Evolutionary conservation across 2,797 vertebrate species (phyloP), one percentile per base, ranked within the genome.

Genomic region (Darevskia mixta): DNA sequence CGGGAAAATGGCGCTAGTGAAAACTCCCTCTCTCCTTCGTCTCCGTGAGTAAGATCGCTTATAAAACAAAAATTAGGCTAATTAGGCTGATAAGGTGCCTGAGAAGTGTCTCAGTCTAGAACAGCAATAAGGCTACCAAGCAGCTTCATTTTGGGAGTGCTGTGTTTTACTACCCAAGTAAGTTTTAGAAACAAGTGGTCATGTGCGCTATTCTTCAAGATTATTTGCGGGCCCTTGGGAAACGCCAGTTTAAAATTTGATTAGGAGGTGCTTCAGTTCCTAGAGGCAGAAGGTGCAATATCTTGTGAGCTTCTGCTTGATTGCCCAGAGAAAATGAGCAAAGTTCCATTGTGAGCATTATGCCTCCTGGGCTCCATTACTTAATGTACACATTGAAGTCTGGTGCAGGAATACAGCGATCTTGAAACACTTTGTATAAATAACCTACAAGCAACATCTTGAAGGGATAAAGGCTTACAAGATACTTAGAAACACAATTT

Each of bases 341-440:
- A 38, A 32, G 17, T 25, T 87, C 82, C 9, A 9, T n/a, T 0
- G 0, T 66, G 61, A 49, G 18, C 75, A 78, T 17, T 25, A 43
- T 79, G 25, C 55, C n/a, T 61, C 13, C 41, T 7, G 73, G 87
- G n/a, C 27, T 87, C 79, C 61, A 8, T 38, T 10, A 76, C 25
- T 0, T 29, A 84, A 45, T 43, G 0, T 38, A 27, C 79, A 72
- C 6, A 78, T 86, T 43, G 86, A 2, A 13, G 20, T 61, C n/a
- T 45, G 72, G 0, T 27, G 1, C 0, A 0, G 0, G 55, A 10
- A 87, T 27, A 69, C 0, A 77, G 29, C 5, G 66, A 61, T n/a
- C 67, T 79, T 72, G 17, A 6, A 29, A 4, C 0, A 1, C 7
- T 72, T 80, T 72, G 15, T 88, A 32, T 15, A 38, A 86, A 67